A percentile compares a stretch with the other conserved stretches of the same genome.
Evolutionary conservation across 92 coral and sea anemone genomes (phyloP).

Genomic region (Pocillopora grandis): DNA sequence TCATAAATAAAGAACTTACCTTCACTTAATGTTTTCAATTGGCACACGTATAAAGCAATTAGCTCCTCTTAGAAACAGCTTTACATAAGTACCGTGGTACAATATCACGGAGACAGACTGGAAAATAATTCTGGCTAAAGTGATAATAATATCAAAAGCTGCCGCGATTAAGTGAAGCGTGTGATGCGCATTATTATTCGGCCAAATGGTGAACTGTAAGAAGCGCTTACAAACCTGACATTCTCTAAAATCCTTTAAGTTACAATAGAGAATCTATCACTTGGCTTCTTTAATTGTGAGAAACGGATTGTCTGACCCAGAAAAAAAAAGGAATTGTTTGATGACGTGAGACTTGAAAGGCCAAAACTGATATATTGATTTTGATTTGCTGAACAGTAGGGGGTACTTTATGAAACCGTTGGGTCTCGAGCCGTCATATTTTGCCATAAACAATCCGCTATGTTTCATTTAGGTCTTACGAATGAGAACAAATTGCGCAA

Average conservation of each 20-base stretch:
- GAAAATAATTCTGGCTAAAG: conserved; percentile 13
- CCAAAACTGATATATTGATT: conserved; percentile 13
- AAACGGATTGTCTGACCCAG: background rate
- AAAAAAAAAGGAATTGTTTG: background rate
- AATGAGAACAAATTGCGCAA: conserved; percentile 23
- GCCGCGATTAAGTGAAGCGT: conserved; percentile 42
- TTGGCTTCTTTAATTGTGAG: background rate
- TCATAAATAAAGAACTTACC: conserved; percentile 30
- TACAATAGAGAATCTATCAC: background rate
- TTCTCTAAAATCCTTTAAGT: background rate
- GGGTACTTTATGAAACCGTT: conserved; percentile 23
- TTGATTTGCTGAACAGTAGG: conserved; percentile 30
- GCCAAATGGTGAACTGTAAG: conserved; percentile 18
- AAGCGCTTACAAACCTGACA: background rate
- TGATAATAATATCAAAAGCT: conserved; percentile 22
- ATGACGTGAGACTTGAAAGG: background rate
- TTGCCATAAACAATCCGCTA: conserved; percentile 29
- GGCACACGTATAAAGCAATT: conserved; percentile 12
- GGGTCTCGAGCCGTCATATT: conserved; percentile 18
- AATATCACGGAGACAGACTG: conserved; percentile 11
- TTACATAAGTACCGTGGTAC: conserved; percentile 12
- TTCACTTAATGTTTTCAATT: conserved; percentile 5
- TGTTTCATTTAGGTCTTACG: conserved; percentile 5
- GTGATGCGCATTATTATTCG: conserved; percentile 14
- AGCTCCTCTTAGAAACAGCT: conserved; percentile 28